Conservation (phyloP, 2,888 invertebrate genomes). For the Falcaria lacertinaria region DNA sequence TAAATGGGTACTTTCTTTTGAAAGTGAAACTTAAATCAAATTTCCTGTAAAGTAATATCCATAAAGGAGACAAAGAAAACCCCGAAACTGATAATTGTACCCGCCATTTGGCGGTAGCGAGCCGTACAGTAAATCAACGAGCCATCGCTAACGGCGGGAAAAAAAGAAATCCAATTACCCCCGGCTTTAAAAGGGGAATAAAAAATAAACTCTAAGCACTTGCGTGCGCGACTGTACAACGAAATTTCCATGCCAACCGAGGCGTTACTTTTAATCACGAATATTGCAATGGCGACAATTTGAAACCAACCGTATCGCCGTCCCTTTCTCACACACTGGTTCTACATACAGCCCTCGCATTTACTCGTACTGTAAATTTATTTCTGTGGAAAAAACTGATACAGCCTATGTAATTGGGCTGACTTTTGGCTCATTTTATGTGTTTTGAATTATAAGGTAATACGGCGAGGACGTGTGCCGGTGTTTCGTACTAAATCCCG, state of each 20-base stretch:
- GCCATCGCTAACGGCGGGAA: slow-evolving; percentile 20
- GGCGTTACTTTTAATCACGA: slow-evolving; percentile 75
- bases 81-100: background rate
- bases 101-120: slow-evolving; percentile 2
- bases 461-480: background rate
- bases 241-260: slow-evolving; percentile 59
- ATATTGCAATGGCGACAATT: slow-evolving; percentile 72
- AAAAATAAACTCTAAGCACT: slow-evolving; percentile 18
- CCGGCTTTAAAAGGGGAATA: slow-evolving; percentile 10
- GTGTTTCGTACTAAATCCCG: background rate
- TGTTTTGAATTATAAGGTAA: background rate
- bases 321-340: slow-evolving; percentile 24
- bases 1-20: background rate
- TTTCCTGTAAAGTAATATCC: background rate
- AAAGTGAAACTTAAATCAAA: background rate
- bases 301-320: slow-evolving; percentile 39
- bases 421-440: slow-evolving; percentile 1
- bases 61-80: background rate
- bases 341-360: slow-evolving; percentile 17
- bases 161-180: slow-evolving; percentile 30
- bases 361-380: slow-evolving; percentile 12
- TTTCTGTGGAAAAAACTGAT: slow-evolving; percentile 7
- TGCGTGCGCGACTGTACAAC: slow-evolving; percentile 43
- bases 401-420: slow-evolving; percentile 3
- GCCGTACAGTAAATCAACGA: slow-evolving; percentile 24